These are phyloP conservation scores for Drosophila vallismaia DNA, from an alignment of 2,888 invertebrate genomes.

Conservation along the genomic window DNA sequence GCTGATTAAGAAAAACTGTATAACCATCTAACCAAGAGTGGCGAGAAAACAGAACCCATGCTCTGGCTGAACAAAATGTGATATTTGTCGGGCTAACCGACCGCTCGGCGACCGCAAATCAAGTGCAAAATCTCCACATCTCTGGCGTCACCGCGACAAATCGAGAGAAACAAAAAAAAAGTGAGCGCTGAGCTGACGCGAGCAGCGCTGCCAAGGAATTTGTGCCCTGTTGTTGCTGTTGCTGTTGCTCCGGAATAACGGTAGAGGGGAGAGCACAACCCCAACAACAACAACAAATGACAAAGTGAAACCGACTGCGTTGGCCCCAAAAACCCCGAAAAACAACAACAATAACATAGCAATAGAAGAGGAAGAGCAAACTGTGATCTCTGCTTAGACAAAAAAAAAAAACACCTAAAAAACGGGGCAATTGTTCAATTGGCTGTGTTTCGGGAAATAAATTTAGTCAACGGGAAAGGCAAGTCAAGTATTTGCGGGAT, in stretches of 20 bases:
- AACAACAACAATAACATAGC: constrained; percentile 50
- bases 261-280: constrained; percentile 55
- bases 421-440: constrained; percentile 69
- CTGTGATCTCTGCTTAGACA: constrained; percentile 64
- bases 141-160: constrained; percentile 27
- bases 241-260: constrained; percentile 74
- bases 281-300: constrained; percentile 66
- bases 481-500: constrained; percentile 51
- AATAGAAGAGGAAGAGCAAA: constrained; percentile 46
- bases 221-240: constrained; percentile 69
- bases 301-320: constrained; percentile 71
- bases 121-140: constrained; percentile 50
- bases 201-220: constrained; percentile 72
- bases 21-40: constrained; percentile 31
- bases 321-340: constrained; percentile 37
- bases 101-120: constrained; percentile 55
- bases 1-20: constrained; percentile 57
- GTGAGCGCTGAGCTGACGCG: constrained; percentile 43
- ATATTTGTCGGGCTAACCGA: constrained; percentile 51
- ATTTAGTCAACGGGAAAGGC: constrained; percentile 64
- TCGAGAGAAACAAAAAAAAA: constrained; percentile 52
- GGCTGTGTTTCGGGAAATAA: constrained; percentile 68
- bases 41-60: constrained; percentile 35
- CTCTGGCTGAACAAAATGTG: constrained; percentile 61
- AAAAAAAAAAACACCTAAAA: not conserved